A percentile compares a stretch with the other conserved stretches of the same genome.
Conservation (phyloP, 2,113 vertebrate species). For the Etheostoma cragini region DNA sequence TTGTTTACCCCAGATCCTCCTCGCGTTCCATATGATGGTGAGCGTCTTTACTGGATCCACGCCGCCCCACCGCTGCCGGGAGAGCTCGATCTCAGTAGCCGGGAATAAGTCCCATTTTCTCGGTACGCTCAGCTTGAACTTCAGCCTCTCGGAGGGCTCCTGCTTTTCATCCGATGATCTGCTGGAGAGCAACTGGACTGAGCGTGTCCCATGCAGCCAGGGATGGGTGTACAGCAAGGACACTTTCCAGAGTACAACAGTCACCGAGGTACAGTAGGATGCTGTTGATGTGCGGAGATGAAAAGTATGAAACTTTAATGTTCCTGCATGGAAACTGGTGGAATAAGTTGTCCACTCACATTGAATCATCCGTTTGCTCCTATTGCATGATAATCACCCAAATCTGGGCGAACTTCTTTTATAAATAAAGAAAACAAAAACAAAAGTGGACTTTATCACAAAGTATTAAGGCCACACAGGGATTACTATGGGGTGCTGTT, state of each 20-base stretch:
- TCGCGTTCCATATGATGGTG: conserved; percentile 84
- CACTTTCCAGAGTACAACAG: conserved; percentile 76
- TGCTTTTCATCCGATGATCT: conserved; percentile 20
- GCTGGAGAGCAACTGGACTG: conserved; percentile 58
- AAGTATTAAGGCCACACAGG: too few relatives aligned
- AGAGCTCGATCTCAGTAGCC: conserved; percentile 21
- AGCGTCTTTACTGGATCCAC: conserved; percentile 83
- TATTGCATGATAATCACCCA: too few relatives aligned
- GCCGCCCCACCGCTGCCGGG: conserved; percentile 72
- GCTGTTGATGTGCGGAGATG: background rate
- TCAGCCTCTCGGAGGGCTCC: conserved; percentile 58
- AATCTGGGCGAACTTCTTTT: too few relatives aligned
- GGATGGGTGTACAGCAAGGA: conserved; percentile 82
- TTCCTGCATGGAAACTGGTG: background rate
- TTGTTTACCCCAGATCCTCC: conserved; percentile 81
- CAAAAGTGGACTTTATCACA: background rate
- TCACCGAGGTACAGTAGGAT: conserved; percentile 76
- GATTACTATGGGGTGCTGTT: too few relatives aligned
- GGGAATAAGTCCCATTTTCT: conserved; percentile 33
- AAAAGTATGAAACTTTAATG: background rate
- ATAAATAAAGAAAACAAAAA: background rate
- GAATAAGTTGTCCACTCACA: background rate
- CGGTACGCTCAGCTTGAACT: conserved; percentile 42
- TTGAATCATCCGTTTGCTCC: too few relatives aligned
- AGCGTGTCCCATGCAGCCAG: conserved; percentile 54